These are phyloP conservation scores for Mythimna lalbum DNA, from an alignment of 2,888 invertebrate genomes.

Conservation along the genomic window DNA sequence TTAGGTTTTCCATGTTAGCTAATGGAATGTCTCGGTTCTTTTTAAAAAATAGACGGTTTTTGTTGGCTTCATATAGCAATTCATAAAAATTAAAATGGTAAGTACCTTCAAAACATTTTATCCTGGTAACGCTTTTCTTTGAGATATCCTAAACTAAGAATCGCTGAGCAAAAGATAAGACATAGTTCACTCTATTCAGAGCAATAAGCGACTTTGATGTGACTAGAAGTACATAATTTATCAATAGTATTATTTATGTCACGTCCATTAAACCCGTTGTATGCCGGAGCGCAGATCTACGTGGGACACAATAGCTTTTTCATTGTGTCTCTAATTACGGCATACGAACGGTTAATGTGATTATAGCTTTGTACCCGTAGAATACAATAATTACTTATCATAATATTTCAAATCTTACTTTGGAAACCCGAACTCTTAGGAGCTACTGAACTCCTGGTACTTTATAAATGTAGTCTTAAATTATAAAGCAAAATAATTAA, in stretches of 20 bases:
- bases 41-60: background rate
- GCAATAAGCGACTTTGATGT: background rate
- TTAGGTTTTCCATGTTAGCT: background rate
- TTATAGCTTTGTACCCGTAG: background rate
- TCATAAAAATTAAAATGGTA: background rate
- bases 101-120: constrained; percentile 7
- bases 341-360: too few species aligned
- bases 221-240: background rate
- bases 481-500: background rate
- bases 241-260: constrained; percentile 3
- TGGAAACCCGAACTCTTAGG: constrained; percentile 9
- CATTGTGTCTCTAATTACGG: too few species aligned
- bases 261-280: too few species aligned
- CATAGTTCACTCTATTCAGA: constrained; percentile 19
- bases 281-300: too few species aligned
- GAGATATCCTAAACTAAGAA: constrained; percentile 12
- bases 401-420: background rate
- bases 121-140: constrained; percentile 12
- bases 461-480: background rate
- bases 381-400: background rate
- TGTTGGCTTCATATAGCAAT: background rate
- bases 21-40: background rate
- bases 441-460: constrained; percentile 19
- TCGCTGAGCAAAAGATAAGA: constrained; percentile 14
- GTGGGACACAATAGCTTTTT: too few species aligned